phyloP scores from a whole-genome alignment of 2,888 invertebrate species.

The Deroplatys truncata region DNA sequence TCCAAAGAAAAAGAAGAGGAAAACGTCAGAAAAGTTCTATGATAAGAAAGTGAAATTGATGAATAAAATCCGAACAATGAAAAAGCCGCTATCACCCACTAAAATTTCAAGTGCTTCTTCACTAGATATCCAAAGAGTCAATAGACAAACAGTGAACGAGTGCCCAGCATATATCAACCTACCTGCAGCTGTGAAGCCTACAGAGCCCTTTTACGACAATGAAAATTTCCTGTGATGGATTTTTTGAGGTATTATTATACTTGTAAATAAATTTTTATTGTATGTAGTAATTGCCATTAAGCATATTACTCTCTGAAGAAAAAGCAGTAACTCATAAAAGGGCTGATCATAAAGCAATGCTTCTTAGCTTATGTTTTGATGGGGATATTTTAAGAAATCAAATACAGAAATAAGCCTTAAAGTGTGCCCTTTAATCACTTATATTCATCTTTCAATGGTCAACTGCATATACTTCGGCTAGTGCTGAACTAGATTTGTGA shows the following conservation, averaged over 20 bases:
- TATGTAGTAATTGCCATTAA: too few relatives aligned
- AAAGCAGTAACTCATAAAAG: too few relatives aligned
- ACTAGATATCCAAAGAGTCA: not conserved
- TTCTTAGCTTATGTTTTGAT: too few relatives aligned
- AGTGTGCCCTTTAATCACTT: too few relatives aligned
- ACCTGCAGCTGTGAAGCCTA: not conserved
- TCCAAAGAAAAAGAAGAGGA: constrained; percentile 1
- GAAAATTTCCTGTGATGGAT: not conserved
- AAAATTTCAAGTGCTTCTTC: not conserved
- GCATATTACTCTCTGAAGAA: too few relatives aligned
- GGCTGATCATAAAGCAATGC: too few relatives aligned
- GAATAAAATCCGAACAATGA: constrained; percentile 6
- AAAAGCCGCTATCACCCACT: not conserved
- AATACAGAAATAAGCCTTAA: too few relatives aligned
- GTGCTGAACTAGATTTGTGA: too few relatives aligned
- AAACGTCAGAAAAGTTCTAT: constrained; percentile 17
- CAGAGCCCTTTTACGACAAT: not conserved
- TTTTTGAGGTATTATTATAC: too few relatives aligned
- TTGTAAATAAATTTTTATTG: not conserved
- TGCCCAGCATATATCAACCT: not conserved
- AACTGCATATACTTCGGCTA: too few relatives aligned
- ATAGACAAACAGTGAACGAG: not conserved
- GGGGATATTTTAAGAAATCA: too few relatives aligned
- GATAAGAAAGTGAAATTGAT: constrained; percentile 21
- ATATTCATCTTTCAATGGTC: too few relatives aligned